Conservation (phyloP, 2,797 vertebrate genomes). For the Macropus fuliginosus region DNA sequence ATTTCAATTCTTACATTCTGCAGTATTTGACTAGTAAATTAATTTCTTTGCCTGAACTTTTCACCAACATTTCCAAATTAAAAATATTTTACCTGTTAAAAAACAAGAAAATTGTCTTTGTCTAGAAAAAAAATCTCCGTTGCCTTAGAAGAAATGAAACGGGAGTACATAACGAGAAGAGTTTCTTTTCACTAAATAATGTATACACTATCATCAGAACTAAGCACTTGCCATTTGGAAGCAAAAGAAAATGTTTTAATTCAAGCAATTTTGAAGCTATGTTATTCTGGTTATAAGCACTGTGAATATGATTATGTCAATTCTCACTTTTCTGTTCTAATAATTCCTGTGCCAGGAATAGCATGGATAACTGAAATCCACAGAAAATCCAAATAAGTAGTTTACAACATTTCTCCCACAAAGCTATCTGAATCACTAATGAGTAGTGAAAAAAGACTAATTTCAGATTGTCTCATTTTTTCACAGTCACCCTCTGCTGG, state of each 20-base stretch:
- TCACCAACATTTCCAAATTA: slow-evolving; percentile 13
- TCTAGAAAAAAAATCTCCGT: slow-evolving; percentile 36
- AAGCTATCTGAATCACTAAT: slow-evolving; percentile 59
- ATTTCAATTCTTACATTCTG: neutral
- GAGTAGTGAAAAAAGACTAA: slow-evolving; percentile 52
- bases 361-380: slow-evolving; percentile 38
- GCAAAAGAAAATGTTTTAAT: slow-evolving; percentile 24
- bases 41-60: neutral
- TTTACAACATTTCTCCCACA: slow-evolving; percentile 48
- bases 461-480: slow-evolving; percentile 59
- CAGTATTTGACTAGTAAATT: neutral
- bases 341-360: slow-evolving; percentile 20
- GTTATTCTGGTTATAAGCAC: slow-evolving; percentile 13
- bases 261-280: slow-evolving; percentile 31
- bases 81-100: slow-evolving; percentile 36
- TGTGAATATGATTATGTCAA: slow-evolving; percentile 66
- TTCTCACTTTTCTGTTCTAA: slow-evolving; percentile 59
- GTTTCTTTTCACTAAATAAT: slow-evolving; percentile 40
- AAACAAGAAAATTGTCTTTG: slow-evolving; percentile 1
- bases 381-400: slow-evolving; percentile 54
- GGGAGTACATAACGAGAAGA: slow-evolving; percentile 24
- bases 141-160: slow-evolving; percentile 22
- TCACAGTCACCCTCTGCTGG: slow-evolving; percentile 22
- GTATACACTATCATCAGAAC: neutral
- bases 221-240: slow-evolving; percentile 39